phyloP scores from a whole-genome alignment of 2,888 invertebrate genomes.

The Malachius bipustulatus region DNA sequence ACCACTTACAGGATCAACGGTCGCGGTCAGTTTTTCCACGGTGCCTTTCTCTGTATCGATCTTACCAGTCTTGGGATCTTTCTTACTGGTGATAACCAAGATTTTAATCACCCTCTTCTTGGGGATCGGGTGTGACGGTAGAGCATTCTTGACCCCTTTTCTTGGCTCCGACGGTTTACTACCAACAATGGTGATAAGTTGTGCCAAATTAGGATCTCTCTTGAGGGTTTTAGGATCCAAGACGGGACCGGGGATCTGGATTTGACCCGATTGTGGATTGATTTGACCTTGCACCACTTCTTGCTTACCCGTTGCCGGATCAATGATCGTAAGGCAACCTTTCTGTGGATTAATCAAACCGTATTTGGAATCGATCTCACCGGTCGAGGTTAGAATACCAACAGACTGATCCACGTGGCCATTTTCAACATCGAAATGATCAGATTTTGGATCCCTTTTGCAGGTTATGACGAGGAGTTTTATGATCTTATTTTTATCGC shows the following conservation, averaged over 20 bases:
- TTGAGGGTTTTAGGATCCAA: constrained; percentile 56
- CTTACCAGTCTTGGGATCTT: constrained; percentile 40
- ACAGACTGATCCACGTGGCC: constrained; percentile 57
- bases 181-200: constrained; percentile 36
- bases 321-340: constrained; percentile 49
- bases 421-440: constrained; percentile 53
- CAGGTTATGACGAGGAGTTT: constrained; percentile 49
- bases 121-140: constrained; percentile 32
- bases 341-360: constrained; percentile 56
- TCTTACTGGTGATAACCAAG: constrained; percentile 36
- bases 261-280: constrained; percentile 54
- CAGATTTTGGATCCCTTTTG: constrained; percentile 48
- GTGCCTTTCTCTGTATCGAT: constrained; percentile 48
- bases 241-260: constrained; percentile 52
- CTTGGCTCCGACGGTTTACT: constrained; percentile 30
- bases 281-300: constrained; percentile 50
- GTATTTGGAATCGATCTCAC: constrained; percentile 59
- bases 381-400: constrained; percentile 54
- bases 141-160: constrained; percentile 45
- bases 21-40: constrained; percentile 47
- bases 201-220: constrained; percentile 50
- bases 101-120: constrained; percentile 37
- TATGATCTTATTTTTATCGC: constrained; percentile 32
- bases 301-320: constrained; percentile 51
- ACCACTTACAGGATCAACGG: constrained; percentile 56